Percentiles rank a stretch among this genome's conserved stretches.
Evolutionary conservation across 1,140 invertebrate species (phyloP).

Genomic region (Fopius arisanus): DNA sequence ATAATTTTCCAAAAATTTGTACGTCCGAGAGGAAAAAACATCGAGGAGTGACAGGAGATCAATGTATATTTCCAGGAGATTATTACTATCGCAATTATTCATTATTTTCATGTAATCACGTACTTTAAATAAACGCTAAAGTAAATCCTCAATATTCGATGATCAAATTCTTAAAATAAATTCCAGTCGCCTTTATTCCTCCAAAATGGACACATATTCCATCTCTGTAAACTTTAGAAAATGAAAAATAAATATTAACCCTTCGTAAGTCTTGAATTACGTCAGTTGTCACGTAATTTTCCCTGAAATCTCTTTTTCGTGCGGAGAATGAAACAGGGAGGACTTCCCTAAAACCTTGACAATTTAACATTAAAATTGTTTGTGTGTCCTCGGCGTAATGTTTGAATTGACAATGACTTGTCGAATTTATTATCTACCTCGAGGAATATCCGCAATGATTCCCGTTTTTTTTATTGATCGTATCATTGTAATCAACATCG

Average conservation of each 20-base stretch:
- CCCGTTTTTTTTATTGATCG: neutral
- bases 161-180: too few species aligned
- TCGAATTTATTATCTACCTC: neutral
- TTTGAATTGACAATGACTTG: neutral
- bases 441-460: neutral
- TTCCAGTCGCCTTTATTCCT: too few species aligned
- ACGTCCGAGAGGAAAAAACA: neutral
- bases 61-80: too few species aligned
- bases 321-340: too few species aligned
- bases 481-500: neutral
- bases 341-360: neutral
- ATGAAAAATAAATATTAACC: too few species aligned
- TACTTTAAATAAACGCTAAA: conserved; percentile 13
- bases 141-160: too few species aligned
- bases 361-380: neutral
- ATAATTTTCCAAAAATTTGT: neutral
- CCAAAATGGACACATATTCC: too few species aligned
- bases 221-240: too few species aligned
- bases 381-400: neutral
- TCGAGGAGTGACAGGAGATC: too few species aligned
- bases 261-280: too few species aligned
- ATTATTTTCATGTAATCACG: conserved; percentile 8
- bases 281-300: too few species aligned
- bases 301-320: too few species aligned
- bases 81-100: neutral